These are phyloP conservation scores for Aphelocoma coerulescens DNA, from an alignment of 2,113 vertebrate species.

Conservation along the genomic window DNA sequence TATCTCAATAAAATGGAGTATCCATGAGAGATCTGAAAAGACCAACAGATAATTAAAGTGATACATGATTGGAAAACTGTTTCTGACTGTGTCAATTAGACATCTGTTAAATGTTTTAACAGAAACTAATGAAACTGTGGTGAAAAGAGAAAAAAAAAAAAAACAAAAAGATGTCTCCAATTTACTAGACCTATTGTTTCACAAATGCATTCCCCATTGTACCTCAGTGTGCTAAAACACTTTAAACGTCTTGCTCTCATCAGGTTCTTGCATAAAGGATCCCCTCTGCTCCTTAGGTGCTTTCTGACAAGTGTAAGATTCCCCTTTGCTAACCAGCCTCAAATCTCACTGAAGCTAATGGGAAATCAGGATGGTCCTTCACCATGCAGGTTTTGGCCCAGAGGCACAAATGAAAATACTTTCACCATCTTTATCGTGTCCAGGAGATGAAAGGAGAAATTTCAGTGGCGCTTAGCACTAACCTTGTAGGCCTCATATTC, in stretches of 20 bases:
- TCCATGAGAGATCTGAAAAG: conserved; percentile 20
- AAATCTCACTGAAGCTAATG: conserved; percentile 49
- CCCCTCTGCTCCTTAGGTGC: conserved; percentile 45
- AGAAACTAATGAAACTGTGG: conserved; percentile 23
- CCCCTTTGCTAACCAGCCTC: not conserved
- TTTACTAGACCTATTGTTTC: conserved; percentile 36
- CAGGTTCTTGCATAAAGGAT: conserved; percentile 45
- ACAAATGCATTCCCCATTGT: conserved; percentile 29
- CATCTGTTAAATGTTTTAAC: conserved; percentile 54
- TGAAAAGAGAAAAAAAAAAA: not conserved
- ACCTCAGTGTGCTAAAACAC: conserved; percentile 39
- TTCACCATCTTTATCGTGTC: conserved; percentile 34
- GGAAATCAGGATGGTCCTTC: conserved; percentile 13
- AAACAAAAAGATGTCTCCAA: not conserved
- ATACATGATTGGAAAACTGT: conserved; percentile 32
- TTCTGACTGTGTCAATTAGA: conserved; percentile 37
- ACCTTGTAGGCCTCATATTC: not conserved
- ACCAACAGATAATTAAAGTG: conserved; percentile 5
- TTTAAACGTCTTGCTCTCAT: conserved; percentile 21
- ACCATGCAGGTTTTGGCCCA: not conserved
- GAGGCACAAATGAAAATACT: conserved; percentile 48
- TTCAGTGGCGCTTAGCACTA: not conserved
- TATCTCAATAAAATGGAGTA: not conserved
- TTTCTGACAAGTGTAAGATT: conserved; percentile 43
- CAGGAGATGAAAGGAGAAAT: conserved; percentile 54